These are phyloP conservation scores for Nerophis lumbriciformis DNA, from an alignment of 2,113 vertebrate species.

Conservation along the genomic window DNA sequence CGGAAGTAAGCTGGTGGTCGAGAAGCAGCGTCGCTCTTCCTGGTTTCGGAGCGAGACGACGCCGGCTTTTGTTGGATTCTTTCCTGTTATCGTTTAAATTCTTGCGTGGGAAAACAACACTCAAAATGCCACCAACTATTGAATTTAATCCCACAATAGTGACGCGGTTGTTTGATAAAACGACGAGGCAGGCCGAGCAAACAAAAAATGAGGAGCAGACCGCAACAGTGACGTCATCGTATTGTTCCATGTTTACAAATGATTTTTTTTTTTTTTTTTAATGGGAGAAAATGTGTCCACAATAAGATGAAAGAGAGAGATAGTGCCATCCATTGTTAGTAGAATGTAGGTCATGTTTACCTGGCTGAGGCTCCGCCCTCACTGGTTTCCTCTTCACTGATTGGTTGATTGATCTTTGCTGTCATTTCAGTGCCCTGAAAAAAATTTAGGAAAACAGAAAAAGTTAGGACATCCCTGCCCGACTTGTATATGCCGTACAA, in stretches of 20 bases:
- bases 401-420: no score
- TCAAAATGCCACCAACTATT: not conserved
- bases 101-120: not conserved
- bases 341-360: slow-evolving; percentile 2
- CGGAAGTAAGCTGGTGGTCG: not conserved
- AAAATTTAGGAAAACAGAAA: no score
- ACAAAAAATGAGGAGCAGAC: no score
- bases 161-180: not conserved
- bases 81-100: not conserved
- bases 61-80: slow-evolving; percentile 4
- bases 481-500: no score
- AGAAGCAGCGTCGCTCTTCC: not conserved
- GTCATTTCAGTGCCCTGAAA: no score
- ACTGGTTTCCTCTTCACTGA: no score
- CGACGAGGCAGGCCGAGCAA: no score
- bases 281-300: not conserved
- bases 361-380: not conserved
- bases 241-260: no score
- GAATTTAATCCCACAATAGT: not conserved
- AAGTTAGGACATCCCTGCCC: no score
- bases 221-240: no score
- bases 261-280: no score
- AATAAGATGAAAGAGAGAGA: not conserved
- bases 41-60: not conserved
- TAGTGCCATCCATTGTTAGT: not conserved